Evolutionary conservation across 2,888 invertebrate genomes (phyloP), one percentile per base, ranked within the genome.

Genomic region (Eilema griseolum): DNA sequence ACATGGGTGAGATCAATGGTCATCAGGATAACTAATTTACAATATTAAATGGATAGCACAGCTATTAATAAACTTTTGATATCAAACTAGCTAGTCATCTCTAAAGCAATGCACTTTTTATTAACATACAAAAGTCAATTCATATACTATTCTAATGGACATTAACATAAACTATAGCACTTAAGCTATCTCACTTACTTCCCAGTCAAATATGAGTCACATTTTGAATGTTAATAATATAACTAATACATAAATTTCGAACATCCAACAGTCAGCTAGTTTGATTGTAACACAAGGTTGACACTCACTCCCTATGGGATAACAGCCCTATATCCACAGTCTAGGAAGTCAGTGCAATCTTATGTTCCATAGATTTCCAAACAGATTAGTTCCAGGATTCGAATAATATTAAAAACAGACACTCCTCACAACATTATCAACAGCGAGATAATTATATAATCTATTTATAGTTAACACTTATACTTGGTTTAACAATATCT

Each of bases 351-450:
- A 76, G 68, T 70, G 46, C 73, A 67, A 75, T 33, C 61, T 64
- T 57, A 59, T 28, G 66, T 67, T 73, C 66, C 59, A 61, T 59
- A 71, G 71, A 71, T 28, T 74, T 75, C 69, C 72, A 78, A 85
- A 85, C 81, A 82, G 82, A 85, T 82, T 84, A 75, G 85, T 80
- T 86, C 86, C 86, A 85, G 87, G 88, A 86, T 90, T 89, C 83
- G 85, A 91, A 94, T 94, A 94, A 94, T 91, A 94, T 94, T 94
- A 95, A 94, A 94, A 95, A 94, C 92, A 92, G 88, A 84, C 86
- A 88, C 87, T 86, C 77, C 80, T 81, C 82, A 80, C 83, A 86
- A 88, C 86, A 88, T 28, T 86, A 87, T 88, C 88, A 91, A 91
- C 89, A 82, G 89, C 85, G 84, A 86, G 87, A 90, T 87, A 90